A percentile compares a stretch with the other conserved stretches of the same genome.
Conservation (phyloP, 2,888 invertebrate species). For the Pachliopta kotzebuea region DNA sequence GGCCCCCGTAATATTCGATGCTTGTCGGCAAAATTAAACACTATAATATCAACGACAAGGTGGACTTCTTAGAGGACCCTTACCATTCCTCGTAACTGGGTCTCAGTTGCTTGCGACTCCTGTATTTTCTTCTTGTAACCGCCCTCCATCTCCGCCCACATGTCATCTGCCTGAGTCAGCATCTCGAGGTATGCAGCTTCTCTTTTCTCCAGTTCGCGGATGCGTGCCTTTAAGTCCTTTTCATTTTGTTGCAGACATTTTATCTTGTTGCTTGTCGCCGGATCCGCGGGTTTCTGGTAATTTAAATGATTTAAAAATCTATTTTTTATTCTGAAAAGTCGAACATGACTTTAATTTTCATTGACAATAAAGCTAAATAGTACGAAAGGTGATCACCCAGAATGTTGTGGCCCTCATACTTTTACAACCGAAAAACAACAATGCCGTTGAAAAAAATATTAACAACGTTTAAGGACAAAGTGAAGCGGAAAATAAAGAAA, state of each 20-base stretch:
- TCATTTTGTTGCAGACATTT: conserved; percentile 74
- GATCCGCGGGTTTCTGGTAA: conserved; percentile 53
- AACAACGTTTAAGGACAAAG: too few species aligned
- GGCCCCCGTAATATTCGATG: too few species aligned
- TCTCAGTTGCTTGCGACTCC: conserved; percentile 68
- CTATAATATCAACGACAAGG: too few species aligned
- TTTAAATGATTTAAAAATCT: not conserved
- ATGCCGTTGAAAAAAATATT: too few species aligned
- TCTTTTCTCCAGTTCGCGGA: conserved; percentile 82
- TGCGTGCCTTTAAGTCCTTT: conserved; percentile 80
- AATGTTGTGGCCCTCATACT: too few species aligned
- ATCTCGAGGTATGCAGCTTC: conserved; percentile 86
- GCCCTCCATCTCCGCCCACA: conserved; percentile 85
- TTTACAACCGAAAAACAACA: too few species aligned
- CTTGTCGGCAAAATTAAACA: too few species aligned
- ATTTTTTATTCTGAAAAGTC: too few species aligned
- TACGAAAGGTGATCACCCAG: too few species aligned
- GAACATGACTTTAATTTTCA: too few species aligned
- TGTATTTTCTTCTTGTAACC: conserved; percentile 82
- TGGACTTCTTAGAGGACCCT: conserved; percentile 11
- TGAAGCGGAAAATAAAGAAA: not conserved
- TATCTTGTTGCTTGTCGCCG: conserved; percentile 47
- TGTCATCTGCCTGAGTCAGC: conserved; percentile 85
- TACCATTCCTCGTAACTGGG: conserved; percentile 76
- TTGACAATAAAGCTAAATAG: too few species aligned